phyloP scores from a whole-genome alignment of 1,140 invertebrate genomes.

The Antheraea pernyi region DNA sequence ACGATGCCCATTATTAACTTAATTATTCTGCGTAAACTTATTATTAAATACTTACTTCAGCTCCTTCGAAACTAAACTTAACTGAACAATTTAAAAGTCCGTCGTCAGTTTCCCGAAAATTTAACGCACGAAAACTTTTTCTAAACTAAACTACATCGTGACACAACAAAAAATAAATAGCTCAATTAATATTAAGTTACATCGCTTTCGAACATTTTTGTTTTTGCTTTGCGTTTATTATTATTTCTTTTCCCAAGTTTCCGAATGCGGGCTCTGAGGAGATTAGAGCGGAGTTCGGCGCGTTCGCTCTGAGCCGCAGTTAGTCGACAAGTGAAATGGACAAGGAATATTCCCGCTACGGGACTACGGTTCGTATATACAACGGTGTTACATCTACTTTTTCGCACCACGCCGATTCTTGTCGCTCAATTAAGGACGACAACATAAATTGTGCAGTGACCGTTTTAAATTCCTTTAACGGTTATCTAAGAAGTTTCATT shows the following conservation, averaged over 20 bases:
- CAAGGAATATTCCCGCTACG: constrained; percentile 35
- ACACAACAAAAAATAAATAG: not conserved
- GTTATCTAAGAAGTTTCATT: no score
- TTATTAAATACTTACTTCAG: not conserved
- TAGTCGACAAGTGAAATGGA: constrained; percentile 42
- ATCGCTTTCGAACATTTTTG: constrained; percentile 12
- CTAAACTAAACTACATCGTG: not conserved
- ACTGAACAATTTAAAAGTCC: not conserved
- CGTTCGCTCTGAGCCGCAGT: constrained; percentile 35
- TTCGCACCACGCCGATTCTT: constrained; percentile 28
- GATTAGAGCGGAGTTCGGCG: constrained; percentile 5
- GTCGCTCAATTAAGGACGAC: constrained; percentile 41
- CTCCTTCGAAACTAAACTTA: not conserved
- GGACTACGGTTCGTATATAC: constrained; percentile 16
- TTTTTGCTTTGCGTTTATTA: not conserved
- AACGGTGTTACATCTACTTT: constrained; percentile 28
- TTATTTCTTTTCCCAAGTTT: constrained; percentile 5
- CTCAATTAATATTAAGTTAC: not conserved
- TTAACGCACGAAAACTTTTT: not conserved
- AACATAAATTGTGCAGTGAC: constrained; percentile 27
- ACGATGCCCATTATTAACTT: not conserved
- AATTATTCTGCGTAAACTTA: not conserved
- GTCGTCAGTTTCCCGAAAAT: not conserved
- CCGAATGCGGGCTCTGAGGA: constrained; percentile 3
- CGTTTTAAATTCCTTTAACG: constrained; percentile 22